Evolutionary conservation across 2,113 vertebrate genomes (phyloP), one percentile per base, ranked within the genome.

Genomic region (Serilophus lunatus): DNA sequence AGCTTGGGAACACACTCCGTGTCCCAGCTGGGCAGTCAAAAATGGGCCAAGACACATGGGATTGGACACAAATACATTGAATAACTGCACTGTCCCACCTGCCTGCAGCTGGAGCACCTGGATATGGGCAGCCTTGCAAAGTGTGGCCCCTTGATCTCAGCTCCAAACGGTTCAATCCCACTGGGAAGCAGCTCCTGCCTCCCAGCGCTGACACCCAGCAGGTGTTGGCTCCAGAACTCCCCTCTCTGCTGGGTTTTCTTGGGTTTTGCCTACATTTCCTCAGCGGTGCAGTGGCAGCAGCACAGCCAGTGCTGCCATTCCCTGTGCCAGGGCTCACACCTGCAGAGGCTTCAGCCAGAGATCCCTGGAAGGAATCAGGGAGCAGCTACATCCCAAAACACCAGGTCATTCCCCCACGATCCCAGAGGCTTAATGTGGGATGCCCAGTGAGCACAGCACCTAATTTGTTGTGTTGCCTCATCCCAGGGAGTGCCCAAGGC

Each of bases 41-140:
- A 57, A 33, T 0, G 2, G 20, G 19, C 5, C 1, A 5, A 18
- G 42, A 4, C 31, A 0, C 19, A 1, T 2, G 47, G 51, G 31
- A 63, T 4, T 1, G 8, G 36, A 14, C 25, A 56, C 42, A 28
- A 38, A 23, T 5, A 33, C 63, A 2, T 13, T 29, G 9, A 33
- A 42, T 3, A 1, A 4, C 12, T 16, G 56, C 22, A 2, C 8
- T 6, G 3, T 31, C 66, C 13, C 42, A 6, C 19, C 38, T 49
- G 44, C 44, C 35, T 1, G 75, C 16, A 56, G 36, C 45, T 69
- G 64, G 42, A 49, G 61, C 36, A 36, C 11, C 60, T 36, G 61
- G 19, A 40, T 22, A 18, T 1, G 5, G 28, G 69, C 51, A 45
- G 51, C 63, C 28, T 8, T 20, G 63, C 33, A 3, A 8, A n/a